Conservation (phyloP, 1,140 invertebrate genomes). For the Amyelois transitella region DNA sequence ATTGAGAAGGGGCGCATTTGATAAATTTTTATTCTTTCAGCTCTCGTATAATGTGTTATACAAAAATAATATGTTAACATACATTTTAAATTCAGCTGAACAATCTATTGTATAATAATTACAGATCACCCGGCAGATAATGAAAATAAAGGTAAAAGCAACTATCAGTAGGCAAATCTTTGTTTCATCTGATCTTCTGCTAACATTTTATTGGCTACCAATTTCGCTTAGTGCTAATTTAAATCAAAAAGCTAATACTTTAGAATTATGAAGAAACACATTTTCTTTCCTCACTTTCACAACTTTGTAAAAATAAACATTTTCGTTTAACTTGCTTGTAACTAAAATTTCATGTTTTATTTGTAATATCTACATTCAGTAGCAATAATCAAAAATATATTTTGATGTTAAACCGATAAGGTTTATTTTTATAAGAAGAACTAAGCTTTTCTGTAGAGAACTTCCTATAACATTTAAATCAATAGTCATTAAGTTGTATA, state of each 20-base stretch:
- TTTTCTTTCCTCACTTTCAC: background rate
- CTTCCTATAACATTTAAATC: too few species aligned
- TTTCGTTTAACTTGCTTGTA: background rate
- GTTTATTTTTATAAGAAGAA: too few species aligned
- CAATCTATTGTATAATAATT: constrained; percentile 35
- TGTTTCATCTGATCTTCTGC: background rate
- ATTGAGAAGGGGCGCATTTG: too few species aligned
- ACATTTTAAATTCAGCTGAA: constrained; percentile 12
- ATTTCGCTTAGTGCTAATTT: background rate
- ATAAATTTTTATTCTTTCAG: too few species aligned
- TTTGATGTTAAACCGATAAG: too few species aligned
- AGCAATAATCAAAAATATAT: too few species aligned
- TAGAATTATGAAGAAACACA: background rate
- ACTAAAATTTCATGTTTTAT: background rate
- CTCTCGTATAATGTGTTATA: too few species aligned
- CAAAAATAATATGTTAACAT: constrained; percentile 3
- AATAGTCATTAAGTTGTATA: too few species aligned
- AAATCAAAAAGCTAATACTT: background rate
- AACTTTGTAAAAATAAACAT: background rate
- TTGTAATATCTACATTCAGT: background rate
- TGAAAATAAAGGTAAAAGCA: constrained; percentile 56
- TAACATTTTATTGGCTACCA: background rate
- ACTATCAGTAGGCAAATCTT: background rate
- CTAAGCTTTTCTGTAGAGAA: too few species aligned
- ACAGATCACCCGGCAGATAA: constrained; percentile 50